Conservation (phyloP, 2,888 invertebrate species). For the Erannis defoliaria region DNA sequence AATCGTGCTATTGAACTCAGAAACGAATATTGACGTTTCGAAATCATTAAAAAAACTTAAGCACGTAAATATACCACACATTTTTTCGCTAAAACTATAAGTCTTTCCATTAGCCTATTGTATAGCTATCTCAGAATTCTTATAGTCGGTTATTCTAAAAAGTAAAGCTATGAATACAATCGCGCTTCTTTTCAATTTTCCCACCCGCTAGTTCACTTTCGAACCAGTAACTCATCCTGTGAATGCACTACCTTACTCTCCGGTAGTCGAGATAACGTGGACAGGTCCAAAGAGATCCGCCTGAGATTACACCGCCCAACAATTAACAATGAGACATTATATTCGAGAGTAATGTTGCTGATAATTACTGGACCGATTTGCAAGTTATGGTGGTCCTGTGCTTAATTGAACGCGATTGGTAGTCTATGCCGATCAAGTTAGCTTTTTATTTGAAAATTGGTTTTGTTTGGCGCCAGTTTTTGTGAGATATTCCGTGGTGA, state of each 20-base stretch:
- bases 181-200: not conserved
- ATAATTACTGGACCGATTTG: slow-evolving; percentile 81
- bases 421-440: slow-evolving; percentile 15
- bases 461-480: no score
- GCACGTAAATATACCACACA: no score
- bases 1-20: not conserved
- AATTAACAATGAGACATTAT: slow-evolving; percentile 87
- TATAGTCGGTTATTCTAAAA: not conserved
- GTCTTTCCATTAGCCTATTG: no score
- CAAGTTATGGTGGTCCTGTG: slow-evolving; percentile 70
- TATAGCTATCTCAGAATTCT: not conserved
- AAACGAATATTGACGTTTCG: no score
- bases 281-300: slow-evolving; percentile 83
- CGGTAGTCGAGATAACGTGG: slow-evolving; percentile 70
- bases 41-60: no score
- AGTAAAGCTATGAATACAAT: slow-evolving; percentile 1
- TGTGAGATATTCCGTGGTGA: no score
- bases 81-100: no score
- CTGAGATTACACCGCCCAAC: slow-evolving; percentile 74
- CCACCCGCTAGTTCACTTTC: slow-evolving; percentile 1
- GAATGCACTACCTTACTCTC: slow-evolving; percentile 48
- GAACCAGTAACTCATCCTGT: slow-evolving; percentile 14
- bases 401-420: slow-evolving; percentile 36
- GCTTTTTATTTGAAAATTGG: not conserved
- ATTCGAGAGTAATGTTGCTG: slow-evolving; percentile 75